Conservation (phyloP, 2,113 vertebrate genomes). For the Chaetorhynchus papuensis region DNA sequence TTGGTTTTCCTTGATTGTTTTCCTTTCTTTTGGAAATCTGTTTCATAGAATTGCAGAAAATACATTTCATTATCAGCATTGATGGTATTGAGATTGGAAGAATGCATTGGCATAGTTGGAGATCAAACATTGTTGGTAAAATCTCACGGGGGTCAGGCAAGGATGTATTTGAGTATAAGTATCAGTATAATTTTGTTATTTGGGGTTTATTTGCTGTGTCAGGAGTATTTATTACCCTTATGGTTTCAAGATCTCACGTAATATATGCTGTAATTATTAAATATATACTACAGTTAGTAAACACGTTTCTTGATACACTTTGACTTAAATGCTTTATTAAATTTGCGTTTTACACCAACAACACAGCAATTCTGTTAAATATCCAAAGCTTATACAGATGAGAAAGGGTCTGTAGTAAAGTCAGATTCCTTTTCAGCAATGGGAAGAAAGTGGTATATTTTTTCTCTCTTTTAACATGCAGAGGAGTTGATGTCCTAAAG, state of each 20-base stretch:
- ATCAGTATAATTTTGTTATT: not conserved
- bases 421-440: not conserved
- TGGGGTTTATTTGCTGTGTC: not conserved
- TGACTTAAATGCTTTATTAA: not conserved
- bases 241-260: not conserved
- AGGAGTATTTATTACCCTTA: not conserved
- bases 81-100: not conserved
- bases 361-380: not conserved
- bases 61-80: not conserved
- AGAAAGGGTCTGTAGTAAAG: not conserved
- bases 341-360: not conserved
- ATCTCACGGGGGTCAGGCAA: not conserved
- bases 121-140: not conserved
- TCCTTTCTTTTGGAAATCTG: not conserved
- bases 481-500: not conserved
- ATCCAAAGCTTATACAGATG: not conserved
- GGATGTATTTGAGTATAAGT: not conserved
- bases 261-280: not conserved
- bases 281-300: not conserved
- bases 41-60: not conserved
- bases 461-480: not conserved
- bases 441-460: not conserved
- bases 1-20: not conserved
- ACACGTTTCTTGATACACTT: not conserved
- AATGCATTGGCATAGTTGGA: not conserved